Evolutionary conservation across 2,113 vertebrate species (phyloP).

Genomic region (Australoheros scitulus): DNA sequence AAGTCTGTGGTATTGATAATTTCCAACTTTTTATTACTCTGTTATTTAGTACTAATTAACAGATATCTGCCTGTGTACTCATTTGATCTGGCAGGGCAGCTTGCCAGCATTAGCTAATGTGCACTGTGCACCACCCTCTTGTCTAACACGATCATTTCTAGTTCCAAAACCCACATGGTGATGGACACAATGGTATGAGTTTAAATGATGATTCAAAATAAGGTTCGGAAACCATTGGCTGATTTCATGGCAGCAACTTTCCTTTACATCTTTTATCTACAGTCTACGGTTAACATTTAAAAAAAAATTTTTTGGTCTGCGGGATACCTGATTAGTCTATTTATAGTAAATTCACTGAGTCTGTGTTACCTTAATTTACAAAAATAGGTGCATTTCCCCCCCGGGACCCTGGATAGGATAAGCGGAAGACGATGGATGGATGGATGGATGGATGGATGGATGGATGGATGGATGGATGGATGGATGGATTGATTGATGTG

Average conservation of each 20-base stretch:
- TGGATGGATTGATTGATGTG: no score
- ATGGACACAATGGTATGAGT: background rate
- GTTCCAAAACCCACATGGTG: background rate
- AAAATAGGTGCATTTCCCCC: background rate
- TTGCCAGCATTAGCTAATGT: background rate
- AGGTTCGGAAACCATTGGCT: fast-evolving
- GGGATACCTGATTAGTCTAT: background rate
- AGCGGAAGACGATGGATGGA: no score
- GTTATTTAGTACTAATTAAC: background rate
- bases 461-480: no score
- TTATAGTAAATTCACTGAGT: background rate
- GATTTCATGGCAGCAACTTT: background rate
- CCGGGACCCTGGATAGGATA: no score
- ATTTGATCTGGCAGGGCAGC: background rate
- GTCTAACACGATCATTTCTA: background rate
- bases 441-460: no score
- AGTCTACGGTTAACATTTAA: background rate
- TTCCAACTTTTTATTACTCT: background rate
- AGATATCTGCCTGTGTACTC: background rate
- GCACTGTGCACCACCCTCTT: no score
- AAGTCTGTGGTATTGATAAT: fast-evolving
- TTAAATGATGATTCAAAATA: background rate
- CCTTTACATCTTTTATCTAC: background rate
- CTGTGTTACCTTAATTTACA: background rate
- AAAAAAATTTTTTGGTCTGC: background rate